Conservation (phyloP, 2,888 invertebrate genomes). For the Panzeria rudis region DNA sequence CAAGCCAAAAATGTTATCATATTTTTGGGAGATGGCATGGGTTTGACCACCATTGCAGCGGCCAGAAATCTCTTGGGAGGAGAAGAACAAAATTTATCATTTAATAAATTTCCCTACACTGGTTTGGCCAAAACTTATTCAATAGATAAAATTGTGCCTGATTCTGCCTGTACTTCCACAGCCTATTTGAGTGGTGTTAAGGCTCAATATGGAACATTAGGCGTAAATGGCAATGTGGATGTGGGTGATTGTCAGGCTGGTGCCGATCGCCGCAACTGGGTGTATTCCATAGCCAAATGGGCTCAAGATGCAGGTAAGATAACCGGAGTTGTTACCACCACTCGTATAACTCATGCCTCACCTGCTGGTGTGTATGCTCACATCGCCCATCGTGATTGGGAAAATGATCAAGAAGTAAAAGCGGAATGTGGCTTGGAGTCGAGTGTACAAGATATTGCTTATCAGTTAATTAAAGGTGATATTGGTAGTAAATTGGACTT, state of each 20-base stretch:
- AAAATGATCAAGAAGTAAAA: constrained; percentile 86
- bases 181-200: constrained; percentile 90
- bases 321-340: constrained; percentile 90
- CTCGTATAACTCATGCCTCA: constrained; percentile 91
- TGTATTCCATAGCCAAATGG: constrained; percentile 89
- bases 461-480: constrained; percentile 86
- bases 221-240: constrained; percentile 88
- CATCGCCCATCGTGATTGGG: constrained; percentile 87
- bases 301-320: constrained; percentile 87
- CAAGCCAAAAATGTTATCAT: constrained; percentile 91
- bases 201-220: constrained; percentile 90
- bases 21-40: constrained; percentile 95
- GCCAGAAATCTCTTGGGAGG: constrained; percentile 90
- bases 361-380: constrained; percentile 88
- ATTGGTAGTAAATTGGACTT: constrained; percentile 90
- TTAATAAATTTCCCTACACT: constrained; percentile 90
- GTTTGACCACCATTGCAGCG: constrained; percentile 91
- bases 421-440: constrained; percentile 82
- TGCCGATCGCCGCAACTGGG: constrained; percentile 85
- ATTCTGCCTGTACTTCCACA: constrained; percentile 93
- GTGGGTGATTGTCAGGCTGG: constrained; percentile 87
- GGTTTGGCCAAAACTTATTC: constrained; percentile 91
- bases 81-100: constrained; percentile 88
- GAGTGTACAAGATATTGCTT: constrained; percentile 88
- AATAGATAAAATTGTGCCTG: constrained; percentile 90